A percentile compares a stretch with the other conserved stretches of the same genome.
These are phyloP conservation scores for Clusia tigrina DNA, from an alignment of 2,888 invertebrate genomes.

Conservation along the genomic window DNA sequence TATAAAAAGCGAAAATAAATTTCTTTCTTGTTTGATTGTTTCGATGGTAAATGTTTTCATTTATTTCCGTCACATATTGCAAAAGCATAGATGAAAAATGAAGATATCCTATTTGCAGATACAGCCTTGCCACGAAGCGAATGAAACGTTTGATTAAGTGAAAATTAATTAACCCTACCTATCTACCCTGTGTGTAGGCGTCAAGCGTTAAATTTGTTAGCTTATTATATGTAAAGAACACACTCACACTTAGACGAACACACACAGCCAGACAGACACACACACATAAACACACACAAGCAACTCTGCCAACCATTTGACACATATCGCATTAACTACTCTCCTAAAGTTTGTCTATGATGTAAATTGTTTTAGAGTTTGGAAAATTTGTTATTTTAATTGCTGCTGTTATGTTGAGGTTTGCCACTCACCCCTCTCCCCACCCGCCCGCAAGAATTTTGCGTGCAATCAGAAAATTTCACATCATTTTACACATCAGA, in stretches of 20 bases:
- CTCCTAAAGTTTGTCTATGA: constrained; percentile 6
- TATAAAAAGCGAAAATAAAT: constrained; percentile 46
- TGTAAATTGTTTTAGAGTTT: constrained; percentile 43
- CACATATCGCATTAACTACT: background rate
- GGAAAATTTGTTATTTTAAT: constrained; percentile 41
- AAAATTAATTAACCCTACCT: constrained; percentile 34
- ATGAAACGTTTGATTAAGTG: constrained; percentile 33
- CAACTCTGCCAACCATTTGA: background rate
- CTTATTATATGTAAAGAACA: too few relatives aligned
- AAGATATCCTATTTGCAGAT: constrained; percentile 26
- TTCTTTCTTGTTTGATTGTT: constrained; percentile 65
- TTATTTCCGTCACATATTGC: constrained; percentile 47
- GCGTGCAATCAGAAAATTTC: constrained; percentile 11
- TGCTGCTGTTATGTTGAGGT: constrained; percentile 48
- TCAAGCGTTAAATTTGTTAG: background rate
- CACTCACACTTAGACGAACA: too few relatives aligned
- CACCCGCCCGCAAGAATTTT: background rate
- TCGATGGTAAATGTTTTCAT: constrained; percentile 61
- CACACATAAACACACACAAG: too few relatives aligned
- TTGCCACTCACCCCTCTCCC: constrained; percentile 17
- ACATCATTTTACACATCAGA: too few relatives aligned
- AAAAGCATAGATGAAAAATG: constrained; percentile 28
- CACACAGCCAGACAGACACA: too few relatives aligned
- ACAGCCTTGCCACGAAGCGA: background rate
- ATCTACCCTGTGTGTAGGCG: background rate